These are phyloP conservation scores for Tenodera sinensis DNA, from an alignment of 2,888 invertebrate species.

Conservation along the genomic window DNA sequence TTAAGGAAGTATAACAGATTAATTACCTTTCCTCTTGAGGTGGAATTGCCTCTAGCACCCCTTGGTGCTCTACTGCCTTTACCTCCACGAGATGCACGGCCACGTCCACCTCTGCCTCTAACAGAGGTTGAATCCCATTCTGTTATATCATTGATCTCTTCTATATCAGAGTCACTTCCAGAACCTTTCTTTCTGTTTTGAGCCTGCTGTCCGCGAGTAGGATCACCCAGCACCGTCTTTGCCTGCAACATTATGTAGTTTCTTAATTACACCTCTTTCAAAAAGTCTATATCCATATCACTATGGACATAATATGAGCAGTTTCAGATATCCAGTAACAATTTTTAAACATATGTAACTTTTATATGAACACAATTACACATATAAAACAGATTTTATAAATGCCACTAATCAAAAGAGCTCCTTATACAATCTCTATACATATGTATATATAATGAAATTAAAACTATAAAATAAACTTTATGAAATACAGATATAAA, in stretches of 20 bases:
- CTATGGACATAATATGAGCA: too few relatives aligned
- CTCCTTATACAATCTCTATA: too few relatives aligned
- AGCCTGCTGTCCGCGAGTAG: background rate
- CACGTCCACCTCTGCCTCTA: background rate
- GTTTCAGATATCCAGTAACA: too few relatives aligned
- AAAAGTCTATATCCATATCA: too few relatives aligned
- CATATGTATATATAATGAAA: too few relatives aligned
- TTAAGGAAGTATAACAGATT: background rate
- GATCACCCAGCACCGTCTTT: background rate
- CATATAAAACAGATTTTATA: too few relatives aligned
- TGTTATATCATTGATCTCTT: background rate
- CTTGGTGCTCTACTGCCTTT: background rate
- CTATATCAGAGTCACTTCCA: background rate
- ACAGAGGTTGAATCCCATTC: background rate
- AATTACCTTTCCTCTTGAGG: background rate
- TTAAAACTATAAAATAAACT: too few relatives aligned
- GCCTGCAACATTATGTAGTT: background rate
- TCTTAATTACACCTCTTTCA: too few relatives aligned
- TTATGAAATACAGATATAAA: too few relatives aligned
- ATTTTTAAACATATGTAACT: too few relatives aligned
- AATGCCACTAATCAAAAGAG: too few relatives aligned
- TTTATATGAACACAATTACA: too few relatives aligned
- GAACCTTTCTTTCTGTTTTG: background rate
- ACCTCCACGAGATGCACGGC: background rate
- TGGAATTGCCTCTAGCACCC: background rate